phyloP scores from a whole-genome alignment of 2,888 invertebrate genomes.

The Megastigmus dorsalis region DNA sequence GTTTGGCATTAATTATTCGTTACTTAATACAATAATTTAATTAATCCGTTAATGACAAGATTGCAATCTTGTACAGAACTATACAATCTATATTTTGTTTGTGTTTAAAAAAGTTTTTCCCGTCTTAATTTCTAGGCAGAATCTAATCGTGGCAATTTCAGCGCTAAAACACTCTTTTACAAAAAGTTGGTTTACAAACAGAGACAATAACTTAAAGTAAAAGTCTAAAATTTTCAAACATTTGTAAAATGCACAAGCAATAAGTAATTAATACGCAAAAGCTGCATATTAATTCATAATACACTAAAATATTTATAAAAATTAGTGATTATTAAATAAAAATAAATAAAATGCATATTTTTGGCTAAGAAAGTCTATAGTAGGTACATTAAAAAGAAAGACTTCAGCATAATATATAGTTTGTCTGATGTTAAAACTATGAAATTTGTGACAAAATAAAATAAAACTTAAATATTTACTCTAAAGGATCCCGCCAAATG shows the following conservation, averaged over 20 bases:
- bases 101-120: conserved; percentile 35
- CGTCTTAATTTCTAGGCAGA: conserved; percentile 18
- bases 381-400: not conserved
- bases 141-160: conserved; percentile 13
- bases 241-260: conserved; percentile 6
- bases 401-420: too few species aligned
- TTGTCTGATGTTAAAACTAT: too few species aligned
- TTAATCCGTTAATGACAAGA: conserved; percentile 43
- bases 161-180: conserved; percentile 23
- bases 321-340: conserved; percentile 8
- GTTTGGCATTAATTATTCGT: conserved; percentile 51
- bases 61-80: conserved; percentile 46
- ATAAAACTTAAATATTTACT: too few species aligned
- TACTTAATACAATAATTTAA: conserved; percentile 50
- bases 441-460: too few species aligned
- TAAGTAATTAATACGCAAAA: conserved; percentile 9
- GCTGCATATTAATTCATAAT: conserved; percentile 10
- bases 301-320: not conserved
- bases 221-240: conserved; percentile 5
- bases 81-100: conserved; percentile 49
- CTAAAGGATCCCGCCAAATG: too few species aligned
- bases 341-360: conserved; percentile 42
- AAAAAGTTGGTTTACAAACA: conserved; percentile 25
- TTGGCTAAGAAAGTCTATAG: conserved; percentile 12
- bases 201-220: not conserved